Evolutionary conservation across 2,888 invertebrate species (phyloP), one percentile per base, ranked within the genome.

Genomic region (Cryptophagus acutangulus): DNA sequence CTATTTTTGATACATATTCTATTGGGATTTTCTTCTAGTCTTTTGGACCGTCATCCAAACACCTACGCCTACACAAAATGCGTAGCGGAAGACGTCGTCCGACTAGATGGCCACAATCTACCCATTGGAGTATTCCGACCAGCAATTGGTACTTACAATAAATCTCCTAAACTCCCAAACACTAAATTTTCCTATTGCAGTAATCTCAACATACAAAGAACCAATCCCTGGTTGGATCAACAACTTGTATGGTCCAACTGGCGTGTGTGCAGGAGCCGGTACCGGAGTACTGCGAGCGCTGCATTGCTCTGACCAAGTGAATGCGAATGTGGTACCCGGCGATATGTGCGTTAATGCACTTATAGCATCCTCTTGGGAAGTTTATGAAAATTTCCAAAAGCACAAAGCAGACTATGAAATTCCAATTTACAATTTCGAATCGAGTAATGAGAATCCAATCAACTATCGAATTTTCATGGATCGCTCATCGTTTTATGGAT

Each of bases 61-160:
- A 92, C 92, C 0, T 95, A 94, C 63, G 85, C 91, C 1, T 87
- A 82, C 62, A 93, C 94, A 0, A 95, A 95, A 71, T 89, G 90
- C 1, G 71, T 93, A 2, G 90, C 90, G 0, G 94, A 94, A 63
- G 79, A 83, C 45, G 73, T 86, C 1, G 74, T 93, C 1, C 69
- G 77, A 34, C 75, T 74, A 37, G 78, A 82, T 54, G 82, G 80
- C 0, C 72, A 70, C 29, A 77, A 78, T n/a, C 65, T 93, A 51
- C 92, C 93, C 0, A 73, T 89, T 9, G 86, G 85, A 47, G 81
- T 94, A 43, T 78, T 90, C 49, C 73, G 93, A 48, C 94, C 94
- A 0, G 82, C 89, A 1, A 88, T 94, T 47, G 86, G 71, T 93
- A 1, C 6, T 20, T 20, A 20, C 9, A 20, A 20, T 9, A 8